phyloP scores from a whole-genome alignment of 2,113 vertebrate genomes.

The Eulemur rufifrons region DNA sequence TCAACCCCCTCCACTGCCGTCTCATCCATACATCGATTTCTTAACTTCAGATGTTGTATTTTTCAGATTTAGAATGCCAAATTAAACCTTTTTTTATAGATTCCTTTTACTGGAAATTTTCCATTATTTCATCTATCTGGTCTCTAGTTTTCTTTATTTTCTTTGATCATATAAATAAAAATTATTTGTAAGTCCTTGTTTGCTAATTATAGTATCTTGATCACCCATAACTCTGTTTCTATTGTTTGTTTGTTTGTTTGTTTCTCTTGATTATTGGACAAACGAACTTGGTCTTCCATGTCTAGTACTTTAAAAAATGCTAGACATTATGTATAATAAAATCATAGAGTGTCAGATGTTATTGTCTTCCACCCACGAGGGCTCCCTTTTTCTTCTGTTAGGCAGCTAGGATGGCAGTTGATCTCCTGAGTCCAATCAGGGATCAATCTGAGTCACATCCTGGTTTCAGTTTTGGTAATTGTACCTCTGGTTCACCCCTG shows the following conservation, averaged over 20 bases:
- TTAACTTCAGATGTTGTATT: neutral
- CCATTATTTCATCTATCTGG: neutral
- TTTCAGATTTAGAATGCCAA: neutral
- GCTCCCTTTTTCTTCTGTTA: neutral
- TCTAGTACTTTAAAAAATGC: neutral
- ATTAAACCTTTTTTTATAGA: neutral
- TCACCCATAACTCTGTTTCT: too few species aligned
- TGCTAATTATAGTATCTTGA: neutral
- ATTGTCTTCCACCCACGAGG: neutral
- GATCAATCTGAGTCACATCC: neutral
- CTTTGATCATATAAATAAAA: neutral
- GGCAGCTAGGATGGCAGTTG: neutral
- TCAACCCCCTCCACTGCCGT: neutral
- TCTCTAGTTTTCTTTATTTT: neutral
- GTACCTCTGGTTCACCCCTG: neutral
- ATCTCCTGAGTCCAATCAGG: neutral
- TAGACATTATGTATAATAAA: neutral
- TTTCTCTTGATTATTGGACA: neutral
- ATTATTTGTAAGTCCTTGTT: neutral
- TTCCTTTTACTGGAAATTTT: neutral
- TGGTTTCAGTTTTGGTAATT: neutral
- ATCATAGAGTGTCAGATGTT: neutral
- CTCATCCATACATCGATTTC: neutral
- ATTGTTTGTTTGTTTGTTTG: neutral
- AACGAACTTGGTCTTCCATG: neutral